phyloP scores from a whole-genome alignment of 2,797 vertebrate genomes.

The Steatocranus sp. region DNA sequence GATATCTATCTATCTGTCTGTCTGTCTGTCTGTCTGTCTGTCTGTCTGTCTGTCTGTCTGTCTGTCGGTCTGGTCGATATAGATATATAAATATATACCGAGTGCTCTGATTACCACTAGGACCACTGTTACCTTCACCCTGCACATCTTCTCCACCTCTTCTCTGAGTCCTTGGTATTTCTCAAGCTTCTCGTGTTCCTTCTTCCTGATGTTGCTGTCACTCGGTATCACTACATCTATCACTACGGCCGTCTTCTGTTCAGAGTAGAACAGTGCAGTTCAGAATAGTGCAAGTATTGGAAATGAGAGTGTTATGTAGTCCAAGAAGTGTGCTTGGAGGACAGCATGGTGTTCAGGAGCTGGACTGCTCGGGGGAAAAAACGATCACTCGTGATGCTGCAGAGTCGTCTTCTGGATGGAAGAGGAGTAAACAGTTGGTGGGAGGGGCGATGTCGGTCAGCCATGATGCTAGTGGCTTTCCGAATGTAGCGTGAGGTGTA shows the following conservation, averaged over 20 bases:
- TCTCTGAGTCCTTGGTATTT: background rate
- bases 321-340: background rate
- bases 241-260: too few species aligned
- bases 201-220: background rate
- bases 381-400: background rate
- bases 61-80: too few species aligned
- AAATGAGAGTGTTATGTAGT: background rate
- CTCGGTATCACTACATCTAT: too few species aligned
- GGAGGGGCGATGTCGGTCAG: background rate
- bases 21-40: too few species aligned
- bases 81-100: too few species aligned
- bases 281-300: background rate
- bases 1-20: too few species aligned
- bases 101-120: fast-evolving
- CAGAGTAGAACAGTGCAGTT: fast-evolving
- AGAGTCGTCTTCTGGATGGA: background rate
- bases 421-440: background rate
- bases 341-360: background rate
- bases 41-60: too few species aligned
- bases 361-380: background rate
- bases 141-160: background rate
- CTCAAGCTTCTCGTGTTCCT: background rate
- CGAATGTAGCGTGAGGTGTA: background rate
- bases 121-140: fast-evolving
- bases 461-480: background rate